Conservation (phyloP, 1,140 invertebrate genomes). For the Anoplolepis gracilipes region DNA sequence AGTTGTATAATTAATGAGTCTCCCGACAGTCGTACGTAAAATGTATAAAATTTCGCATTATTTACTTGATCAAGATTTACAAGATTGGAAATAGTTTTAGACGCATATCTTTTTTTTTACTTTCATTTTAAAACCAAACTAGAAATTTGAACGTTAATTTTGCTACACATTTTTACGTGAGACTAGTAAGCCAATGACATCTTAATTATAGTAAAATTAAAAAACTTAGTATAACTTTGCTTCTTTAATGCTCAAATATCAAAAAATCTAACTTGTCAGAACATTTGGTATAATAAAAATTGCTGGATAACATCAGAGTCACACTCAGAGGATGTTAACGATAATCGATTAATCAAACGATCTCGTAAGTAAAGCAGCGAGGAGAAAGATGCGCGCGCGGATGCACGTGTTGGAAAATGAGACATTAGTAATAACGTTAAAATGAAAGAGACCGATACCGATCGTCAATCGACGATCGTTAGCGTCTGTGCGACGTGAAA, state of each 20-base stretch:
- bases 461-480: slow-evolving; percentile 64
- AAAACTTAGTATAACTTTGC: too few relatives aligned
- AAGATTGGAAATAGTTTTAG: too few relatives aligned
- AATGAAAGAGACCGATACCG: slow-evolving; percentile 10
- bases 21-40: not conserved
- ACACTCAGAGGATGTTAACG: not conserved
- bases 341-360: slow-evolving; percentile 12
- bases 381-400: not conserved
- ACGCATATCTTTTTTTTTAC: too few relatives aligned
- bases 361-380: not conserved
- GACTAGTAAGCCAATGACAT: too few relatives aligned
- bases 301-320: not conserved
- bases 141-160: too few relatives aligned
- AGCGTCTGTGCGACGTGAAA: not conserved
- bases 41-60: not conserved
- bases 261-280: not conserved
- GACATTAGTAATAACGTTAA: not conserved
- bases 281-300: not conserved
- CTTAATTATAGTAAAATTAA: too few relatives aligned
- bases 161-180: too few relatives aligned
- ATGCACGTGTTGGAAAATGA: not conserved
- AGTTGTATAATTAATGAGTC: not conserved
- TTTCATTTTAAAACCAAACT: too few relatives aligned
- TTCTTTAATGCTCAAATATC: not conserved
- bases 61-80: not conserved